phyloP scores from a whole-genome alignment of 2,888 invertebrate species.

The Timandra comae region DNA sequence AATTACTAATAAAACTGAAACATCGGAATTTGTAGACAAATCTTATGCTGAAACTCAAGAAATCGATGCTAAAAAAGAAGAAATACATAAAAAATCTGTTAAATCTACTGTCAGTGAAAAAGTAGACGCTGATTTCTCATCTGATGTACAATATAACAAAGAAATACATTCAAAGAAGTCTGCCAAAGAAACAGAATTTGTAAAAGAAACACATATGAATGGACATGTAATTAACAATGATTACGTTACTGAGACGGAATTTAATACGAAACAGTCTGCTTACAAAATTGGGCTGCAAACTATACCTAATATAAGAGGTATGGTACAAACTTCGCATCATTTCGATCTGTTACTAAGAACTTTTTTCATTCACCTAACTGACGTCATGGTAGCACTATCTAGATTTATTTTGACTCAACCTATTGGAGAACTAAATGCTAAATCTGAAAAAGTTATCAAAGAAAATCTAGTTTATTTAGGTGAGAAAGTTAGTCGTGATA shows the following conservation, averaged over 20 bases:
- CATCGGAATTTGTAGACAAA: too few species aligned
- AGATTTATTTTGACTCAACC: constrained; percentile 53
- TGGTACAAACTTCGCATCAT: constrained; percentile 44
- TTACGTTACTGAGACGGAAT: constrained; percentile 20
- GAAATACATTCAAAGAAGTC: neutral
- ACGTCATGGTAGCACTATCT: constrained; percentile 65
- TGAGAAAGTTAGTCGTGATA: constrained; percentile 15
- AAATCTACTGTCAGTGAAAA: constrained; percentile 26
- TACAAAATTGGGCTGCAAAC: constrained; percentile 54
- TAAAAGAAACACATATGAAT: constrained; percentile 4
- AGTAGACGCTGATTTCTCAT: constrained; percentile 24
- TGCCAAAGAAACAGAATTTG: neutral
- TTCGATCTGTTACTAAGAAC: constrained; percentile 57
- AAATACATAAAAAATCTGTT: too few species aligned
- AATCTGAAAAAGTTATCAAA: constrained; percentile 18
- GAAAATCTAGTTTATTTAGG: constrained; percentile 18
- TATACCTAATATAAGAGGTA: constrained; percentile 54
- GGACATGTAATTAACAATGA: constrained; percentile 4
- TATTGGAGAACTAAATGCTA: constrained; percentile 19
- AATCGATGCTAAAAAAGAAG: constrained; percentile 1
- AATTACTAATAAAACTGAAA: constrained; percentile 10
- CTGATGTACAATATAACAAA: constrained; percentile 19
- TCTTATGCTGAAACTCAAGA: constrained; percentile 2
- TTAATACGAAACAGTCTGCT: constrained; percentile 36
- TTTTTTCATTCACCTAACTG: constrained; percentile 65